Conservation (phyloP, 2,797 vertebrate species). For the Myotis daubentonii region DNA sequence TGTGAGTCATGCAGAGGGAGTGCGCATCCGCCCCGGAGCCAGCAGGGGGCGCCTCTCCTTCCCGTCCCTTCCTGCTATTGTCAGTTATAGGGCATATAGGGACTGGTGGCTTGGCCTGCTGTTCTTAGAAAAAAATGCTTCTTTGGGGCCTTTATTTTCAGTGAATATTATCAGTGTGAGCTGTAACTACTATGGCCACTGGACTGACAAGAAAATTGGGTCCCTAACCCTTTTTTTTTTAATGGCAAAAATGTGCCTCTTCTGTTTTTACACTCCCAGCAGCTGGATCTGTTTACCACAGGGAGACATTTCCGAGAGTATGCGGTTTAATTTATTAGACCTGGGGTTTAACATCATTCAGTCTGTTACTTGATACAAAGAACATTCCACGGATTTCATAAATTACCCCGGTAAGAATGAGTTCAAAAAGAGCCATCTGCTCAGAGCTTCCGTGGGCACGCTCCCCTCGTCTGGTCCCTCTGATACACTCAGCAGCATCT, state of each 20-base stretch:
- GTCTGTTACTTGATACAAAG: slow-evolving; percentile 87
- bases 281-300: slow-evolving; percentile 87
- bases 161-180: slow-evolving; percentile 80
- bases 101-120: neutral
- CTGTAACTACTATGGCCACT: slow-evolving; percentile 58
- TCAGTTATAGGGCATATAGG: neutral
- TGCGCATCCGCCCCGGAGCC: neutral
- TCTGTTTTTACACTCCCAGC: slow-evolving; percentile 79
- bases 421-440: slow-evolving; percentile 87
- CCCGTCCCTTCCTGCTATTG: neutral
- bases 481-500: slow-evolving; percentile 64
- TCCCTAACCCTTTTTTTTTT: slow-evolving; percentile 84
- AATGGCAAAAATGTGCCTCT: slow-evolving; percentile 83
- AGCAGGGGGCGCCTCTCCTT: neutral
- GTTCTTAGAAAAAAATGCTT: slow-evolving; percentile 37
- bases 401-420: slow-evolving; percentile 84
- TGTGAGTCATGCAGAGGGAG: accelerated
- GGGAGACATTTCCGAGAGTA: slow-evolving; percentile 84
- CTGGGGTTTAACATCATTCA: slow-evolving; percentile 85
- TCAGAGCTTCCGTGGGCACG: slow-evolving; percentile 75
- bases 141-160: slow-evolving; percentile 70
- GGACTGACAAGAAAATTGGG: slow-evolving; percentile 86
- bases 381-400: slow-evolving; percentile 87
- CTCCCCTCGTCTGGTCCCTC: slow-evolving; percentile 72
- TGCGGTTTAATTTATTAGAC: slow-evolving; percentile 87